Percentiles rank a stretch among this genome's conserved stretches.
These are phyloP conservation scores for Machaerirhynchus nigripectus DNA, from an alignment of 2,113 vertebrate genomes.

Conservation along the genomic window DNA sequence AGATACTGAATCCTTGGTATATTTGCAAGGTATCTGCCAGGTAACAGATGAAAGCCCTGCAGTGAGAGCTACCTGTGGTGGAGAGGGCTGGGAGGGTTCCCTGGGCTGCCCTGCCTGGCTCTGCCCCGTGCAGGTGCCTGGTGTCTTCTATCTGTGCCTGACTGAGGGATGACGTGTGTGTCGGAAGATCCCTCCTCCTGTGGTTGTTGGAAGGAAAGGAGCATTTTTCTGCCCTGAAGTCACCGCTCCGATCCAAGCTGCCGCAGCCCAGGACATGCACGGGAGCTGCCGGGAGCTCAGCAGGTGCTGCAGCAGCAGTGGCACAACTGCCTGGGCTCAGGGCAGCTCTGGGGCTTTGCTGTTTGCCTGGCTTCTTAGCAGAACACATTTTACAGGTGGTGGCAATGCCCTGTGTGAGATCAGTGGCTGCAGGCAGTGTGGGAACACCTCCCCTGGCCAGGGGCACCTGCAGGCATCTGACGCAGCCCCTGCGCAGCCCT, in stretches of 20 bases:
- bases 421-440: neutral
- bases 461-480: accelerated
- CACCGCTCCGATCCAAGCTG: neutral
- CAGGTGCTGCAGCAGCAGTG: neutral
- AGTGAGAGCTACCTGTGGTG: accelerated
- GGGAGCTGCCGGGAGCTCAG: neutral
- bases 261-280: accelerated
- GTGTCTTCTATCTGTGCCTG: neutral
- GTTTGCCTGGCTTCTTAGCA: neutral
- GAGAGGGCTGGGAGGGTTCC: neutral
- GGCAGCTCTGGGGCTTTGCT: neutral
- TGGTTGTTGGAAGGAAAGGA: conserved; percentile 2
- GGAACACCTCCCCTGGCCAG: neutral
- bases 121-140: neutral
- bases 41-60: neutral
- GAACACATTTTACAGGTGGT: neutral
- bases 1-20: neutral
- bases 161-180: neutral
- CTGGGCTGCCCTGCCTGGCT: neutral
- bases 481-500: neutral
- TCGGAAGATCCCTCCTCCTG: neutral
- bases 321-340: accelerated
- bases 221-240: conserved; percentile 26
- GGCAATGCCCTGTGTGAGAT: neutral
- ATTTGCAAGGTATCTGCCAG: neutral